Evolutionary conservation across 2,113 vertebrate genomes (phyloP).

Genomic region (Sinocyclocheilus anophthalmus): DNA sequence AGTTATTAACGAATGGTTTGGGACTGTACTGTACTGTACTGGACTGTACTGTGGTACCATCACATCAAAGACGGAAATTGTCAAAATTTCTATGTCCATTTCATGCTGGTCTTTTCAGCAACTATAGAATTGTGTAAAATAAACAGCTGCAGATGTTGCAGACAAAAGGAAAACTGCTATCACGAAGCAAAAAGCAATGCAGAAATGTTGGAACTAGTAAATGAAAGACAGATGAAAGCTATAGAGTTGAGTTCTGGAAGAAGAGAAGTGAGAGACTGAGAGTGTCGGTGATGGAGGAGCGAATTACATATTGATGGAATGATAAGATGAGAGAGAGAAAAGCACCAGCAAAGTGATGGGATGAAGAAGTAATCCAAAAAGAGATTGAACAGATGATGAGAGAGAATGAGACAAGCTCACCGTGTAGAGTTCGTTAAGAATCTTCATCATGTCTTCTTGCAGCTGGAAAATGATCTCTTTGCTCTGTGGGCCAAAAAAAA

Average conservation of each 20-base stretch:
- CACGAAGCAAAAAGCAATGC: neutral
- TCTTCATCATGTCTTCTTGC: constrained; percentile 99
- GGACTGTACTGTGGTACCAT: neutral
- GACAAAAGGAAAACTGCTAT: neutral
- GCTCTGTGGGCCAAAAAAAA: constrained; percentile 80
- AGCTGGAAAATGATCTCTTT: constrained; percentile 98
- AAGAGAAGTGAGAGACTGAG: neutral
- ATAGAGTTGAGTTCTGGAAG: constrained; percentile 20
- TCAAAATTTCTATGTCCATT: neutral
- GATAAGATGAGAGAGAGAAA: constrained; percentile 43
- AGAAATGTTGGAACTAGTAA: neutral
- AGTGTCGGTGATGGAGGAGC: neutral
- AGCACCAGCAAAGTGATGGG: neutral
- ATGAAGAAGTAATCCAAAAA: constrained; percentile 27
- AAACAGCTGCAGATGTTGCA: neutral
- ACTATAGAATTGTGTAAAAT: neutral
- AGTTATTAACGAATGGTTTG: neutral
- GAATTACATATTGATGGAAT: constrained; percentile 40
- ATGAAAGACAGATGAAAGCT: constrained; percentile 38
- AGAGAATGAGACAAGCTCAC: constrained; percentile 75
- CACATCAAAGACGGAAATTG: neutral
- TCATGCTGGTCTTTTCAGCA: neutral
- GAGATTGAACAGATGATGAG: constrained; percentile 21
- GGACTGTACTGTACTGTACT: too few relatives aligned
- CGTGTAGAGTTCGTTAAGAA: constrained; percentile 97